A percentile compares a stretch with the other conserved stretches of the same genome.
phyloP scores from a whole-genome alignment of 2,113 vertebrate genomes.

The Oostethus manadensis region DNA sequence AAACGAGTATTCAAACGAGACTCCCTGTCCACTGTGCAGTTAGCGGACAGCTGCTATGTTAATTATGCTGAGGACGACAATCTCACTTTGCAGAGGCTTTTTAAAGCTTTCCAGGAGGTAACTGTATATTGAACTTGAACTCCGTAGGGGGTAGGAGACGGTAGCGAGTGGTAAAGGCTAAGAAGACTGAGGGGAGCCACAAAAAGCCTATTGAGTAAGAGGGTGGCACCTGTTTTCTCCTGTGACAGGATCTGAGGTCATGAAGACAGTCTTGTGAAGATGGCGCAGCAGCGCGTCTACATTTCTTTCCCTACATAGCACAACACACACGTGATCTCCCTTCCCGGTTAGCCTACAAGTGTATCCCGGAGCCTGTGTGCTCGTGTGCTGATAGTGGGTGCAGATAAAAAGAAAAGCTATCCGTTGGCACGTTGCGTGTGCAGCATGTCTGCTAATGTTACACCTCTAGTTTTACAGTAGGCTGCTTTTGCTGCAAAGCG shows the following conservation, averaged over 20 bases:
- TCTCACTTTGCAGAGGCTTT: slow-evolving; percentile 39
- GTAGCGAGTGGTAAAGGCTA: slow-evolving; percentile 5
- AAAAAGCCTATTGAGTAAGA: slow-evolving; percentile 58
- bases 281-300: slow-evolving; percentile 22
- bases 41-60: slow-evolving; percentile 15
- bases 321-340: slow-evolving; percentile 12
- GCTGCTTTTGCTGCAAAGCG: not conserved
- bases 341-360: slow-evolving; percentile 18
- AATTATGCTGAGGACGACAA: slow-evolving; percentile 29
- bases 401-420: slow-evolving; percentile 15
- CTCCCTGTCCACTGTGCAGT: not conserved
- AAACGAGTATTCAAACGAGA: slow-evolving; percentile 8
- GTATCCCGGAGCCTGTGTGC: slow-evolving; percentile 25
- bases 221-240: slow-evolving; percentile 55
- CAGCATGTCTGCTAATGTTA: slow-evolving; percentile 18
- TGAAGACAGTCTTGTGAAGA: slow-evolving; percentile 28
- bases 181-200: slow-evolving; percentile 24
- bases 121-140: slow-evolving; percentile 38
- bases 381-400: slow-evolving; percentile 18
- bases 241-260: slow-evolving; percentile 54
- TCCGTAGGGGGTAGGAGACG: not conserved
- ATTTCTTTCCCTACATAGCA: slow-evolving; percentile 44
- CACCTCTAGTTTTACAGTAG: slow-evolving; percentile 1
- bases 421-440: not conserved
- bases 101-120: slow-evolving; percentile 56